These are phyloP conservation scores for Herpailurus yagouaroundi DNA, from an alignment of 2,113 vertebrate species.

Conservation along the genomic window DNA sequence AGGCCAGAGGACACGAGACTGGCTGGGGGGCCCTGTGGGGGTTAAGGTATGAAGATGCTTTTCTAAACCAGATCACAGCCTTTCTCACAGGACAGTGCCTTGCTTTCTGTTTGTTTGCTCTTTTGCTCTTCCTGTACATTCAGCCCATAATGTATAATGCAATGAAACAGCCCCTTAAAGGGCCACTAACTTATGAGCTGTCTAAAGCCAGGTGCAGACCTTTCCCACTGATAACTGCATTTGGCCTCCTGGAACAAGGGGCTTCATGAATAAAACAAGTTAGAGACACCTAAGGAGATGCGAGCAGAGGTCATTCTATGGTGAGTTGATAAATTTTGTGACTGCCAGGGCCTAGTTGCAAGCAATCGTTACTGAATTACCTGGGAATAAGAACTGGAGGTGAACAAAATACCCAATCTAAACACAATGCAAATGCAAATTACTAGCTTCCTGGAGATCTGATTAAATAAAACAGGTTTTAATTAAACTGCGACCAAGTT, in stretches of 20 bases:
- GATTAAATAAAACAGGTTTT: conserved; percentile 84
- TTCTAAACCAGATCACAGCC: background rate
- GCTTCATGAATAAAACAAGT: conserved; percentile 66
- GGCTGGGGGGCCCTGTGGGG: background rate
- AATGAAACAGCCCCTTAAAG: background rate
- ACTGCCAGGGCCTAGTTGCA: background rate
- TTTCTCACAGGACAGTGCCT: background rate
- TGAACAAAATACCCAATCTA: conserved; percentile 74
- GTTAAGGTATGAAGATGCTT: background rate
- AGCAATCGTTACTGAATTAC: conserved; percentile 68
- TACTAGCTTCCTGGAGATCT: conserved; percentile 81
- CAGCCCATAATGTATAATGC: background rate
- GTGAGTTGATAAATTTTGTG: conserved; percentile 66
- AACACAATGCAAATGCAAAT: conserved; percentile 81
- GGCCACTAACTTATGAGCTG: background rate
- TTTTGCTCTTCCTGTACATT: background rate
- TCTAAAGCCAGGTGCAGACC: conserved; percentile 27
- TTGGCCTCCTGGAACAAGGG: conserved; percentile 25
- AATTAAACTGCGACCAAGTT: conserved; percentile 85
- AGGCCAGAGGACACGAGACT: background rate
- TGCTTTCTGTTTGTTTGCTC: conserved; percentile 16
- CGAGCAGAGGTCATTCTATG: conserved; percentile 18
- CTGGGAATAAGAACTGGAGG: conserved; percentile 73
- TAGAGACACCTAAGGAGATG: conserved; percentile 52
- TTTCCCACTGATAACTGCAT: conserved; percentile 36